Evolutionary conservation across 2,797 vertebrate species (phyloP).

Genomic region (Lagorchestes hirsutus): DNA sequence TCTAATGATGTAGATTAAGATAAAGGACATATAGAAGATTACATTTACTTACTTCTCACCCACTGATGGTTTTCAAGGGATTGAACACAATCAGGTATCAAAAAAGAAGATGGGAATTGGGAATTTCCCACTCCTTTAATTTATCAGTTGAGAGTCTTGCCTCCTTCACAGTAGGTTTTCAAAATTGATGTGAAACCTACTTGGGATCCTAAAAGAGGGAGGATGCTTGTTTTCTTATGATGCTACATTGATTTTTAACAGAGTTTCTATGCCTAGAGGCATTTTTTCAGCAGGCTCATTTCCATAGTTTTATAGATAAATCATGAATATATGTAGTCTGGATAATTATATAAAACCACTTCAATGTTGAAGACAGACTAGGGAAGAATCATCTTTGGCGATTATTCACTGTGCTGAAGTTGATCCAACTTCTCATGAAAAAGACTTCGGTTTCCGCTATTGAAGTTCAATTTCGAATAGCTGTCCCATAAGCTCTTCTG

Average conservation of each 20-base stretch:
- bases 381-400: background rate
- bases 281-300: background rate
- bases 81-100: background rate
- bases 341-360: background rate
- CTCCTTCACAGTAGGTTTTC: background rate
- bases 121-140: background rate
- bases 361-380: background rate
- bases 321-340: background rate
- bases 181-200: background rate
- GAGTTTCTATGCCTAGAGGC: background rate
- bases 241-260: background rate
- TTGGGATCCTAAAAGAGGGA: background rate
- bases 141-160: background rate
- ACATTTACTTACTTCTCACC: background rate
- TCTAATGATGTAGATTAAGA: conserved; percentile 10
- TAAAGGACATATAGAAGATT: conserved; percentile 6
- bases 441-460: conserved; percentile 46
- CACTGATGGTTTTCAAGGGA: conserved; percentile 18
- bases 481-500: conserved; percentile 63
- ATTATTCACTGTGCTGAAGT: conserved; percentile 42
- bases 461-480: conserved; percentile 68
- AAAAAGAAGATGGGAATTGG: background rate
- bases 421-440: conserved; percentile 58
- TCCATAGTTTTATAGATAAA: conserved; percentile 35
- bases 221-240: background rate